A percentile compares a stretch with the other conserved stretches of the same genome.
Conservation (phyloP, 1,140 invertebrate genomes). For the Bicyclus anynana region DNA sequence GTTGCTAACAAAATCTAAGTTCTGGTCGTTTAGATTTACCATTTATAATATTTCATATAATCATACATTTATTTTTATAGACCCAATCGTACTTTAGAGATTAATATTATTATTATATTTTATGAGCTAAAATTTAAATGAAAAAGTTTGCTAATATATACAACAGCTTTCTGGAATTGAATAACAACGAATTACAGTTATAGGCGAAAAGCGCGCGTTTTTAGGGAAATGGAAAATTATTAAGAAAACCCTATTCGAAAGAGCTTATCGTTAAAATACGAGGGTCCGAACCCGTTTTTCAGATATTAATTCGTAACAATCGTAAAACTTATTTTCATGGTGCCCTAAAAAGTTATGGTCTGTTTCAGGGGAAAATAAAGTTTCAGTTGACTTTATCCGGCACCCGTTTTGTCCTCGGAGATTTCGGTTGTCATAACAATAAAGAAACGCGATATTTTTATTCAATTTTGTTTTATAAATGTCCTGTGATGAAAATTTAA, state of each 20-base stretch:
- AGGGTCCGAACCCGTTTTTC: slow-evolving; percentile 59
- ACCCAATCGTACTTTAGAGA: too few species aligned
- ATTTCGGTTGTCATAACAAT: slow-evolving; percentile 52
- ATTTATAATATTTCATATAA: too few species aligned
- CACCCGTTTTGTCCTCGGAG: slow-evolving; percentile 46
- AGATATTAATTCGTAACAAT: slow-evolving; percentile 72
- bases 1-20: too few species aligned
- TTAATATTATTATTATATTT: too few species aligned
- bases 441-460: slow-evolving; percentile 34
- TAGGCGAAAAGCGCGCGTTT: neutral
- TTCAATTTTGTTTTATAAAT: slow-evolving; percentile 1
- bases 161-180: too few species aligned
- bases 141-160: too few species aligned
- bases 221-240: neutral
- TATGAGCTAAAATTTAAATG: too few species aligned
- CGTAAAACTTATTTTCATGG: slow-evolving; percentile 70
- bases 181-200: neutral
- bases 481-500: neutral
- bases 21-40: too few species aligned
- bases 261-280: slow-evolving; percentile 44
- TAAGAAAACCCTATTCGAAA: slow-evolving; percentile 14
- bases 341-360: slow-evolving; percentile 63
- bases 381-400: slow-evolving; percentile 56
- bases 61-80: too few species aligned
- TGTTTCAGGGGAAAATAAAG: slow-evolving; percentile 52